phyloP scores from a whole-genome alignment of 2,888 invertebrate species.

The Andrena fulva region DNA sequence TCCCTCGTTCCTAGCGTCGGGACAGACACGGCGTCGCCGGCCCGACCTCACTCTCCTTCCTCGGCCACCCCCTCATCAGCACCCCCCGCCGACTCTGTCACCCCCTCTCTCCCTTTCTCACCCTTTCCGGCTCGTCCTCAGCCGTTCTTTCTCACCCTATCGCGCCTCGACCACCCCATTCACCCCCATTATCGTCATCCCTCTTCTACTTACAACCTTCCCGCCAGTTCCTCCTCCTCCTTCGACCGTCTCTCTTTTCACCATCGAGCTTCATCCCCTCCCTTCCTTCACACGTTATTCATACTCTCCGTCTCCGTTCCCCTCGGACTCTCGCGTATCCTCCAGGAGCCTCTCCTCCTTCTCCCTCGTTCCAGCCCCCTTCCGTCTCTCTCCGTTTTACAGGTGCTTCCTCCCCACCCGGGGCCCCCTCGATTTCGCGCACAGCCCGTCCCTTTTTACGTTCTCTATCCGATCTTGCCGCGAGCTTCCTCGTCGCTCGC shows the following conservation, averaged over 20 bases:
- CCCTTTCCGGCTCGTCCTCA: slow-evolving; percentile 12
- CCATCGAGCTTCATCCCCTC: slow-evolving; percentile 21
- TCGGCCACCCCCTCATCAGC: slow-evolving; percentile 8
- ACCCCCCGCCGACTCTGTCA: background rate
- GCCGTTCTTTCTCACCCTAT: slow-evolving; percentile 19
- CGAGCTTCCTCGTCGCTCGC: slow-evolving; percentile 11
- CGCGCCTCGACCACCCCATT: slow-evolving; percentile 6
- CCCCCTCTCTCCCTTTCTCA: background rate
- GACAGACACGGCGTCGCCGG: slow-evolving; percentile 77
- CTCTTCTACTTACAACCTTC: background rate
- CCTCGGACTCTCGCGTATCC: slow-evolving; percentile 12
- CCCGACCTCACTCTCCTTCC: slow-evolving; percentile 64
- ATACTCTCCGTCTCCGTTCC: slow-evolving; percentile 9
- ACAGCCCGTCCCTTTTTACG: background rate
- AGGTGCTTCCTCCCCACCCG: background rate
- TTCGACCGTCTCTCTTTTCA: slow-evolving; percentile 20
- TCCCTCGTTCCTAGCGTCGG: slow-evolving; percentile 66
- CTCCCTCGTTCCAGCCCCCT: background rate
- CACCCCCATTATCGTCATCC: background rate
- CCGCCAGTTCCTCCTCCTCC: slow-evolving; percentile 3
- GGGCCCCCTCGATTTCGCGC: background rate
- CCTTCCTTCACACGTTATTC: slow-evolving; percentile 35
- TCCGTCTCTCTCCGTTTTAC: background rate
- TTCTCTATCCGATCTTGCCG: slow-evolving; percentile 11
- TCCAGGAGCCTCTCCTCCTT: background rate